Base-by-base conservation (phyloP, 2,113 vertebrate genomes). In the Cheilinus undulatus region DNA sequence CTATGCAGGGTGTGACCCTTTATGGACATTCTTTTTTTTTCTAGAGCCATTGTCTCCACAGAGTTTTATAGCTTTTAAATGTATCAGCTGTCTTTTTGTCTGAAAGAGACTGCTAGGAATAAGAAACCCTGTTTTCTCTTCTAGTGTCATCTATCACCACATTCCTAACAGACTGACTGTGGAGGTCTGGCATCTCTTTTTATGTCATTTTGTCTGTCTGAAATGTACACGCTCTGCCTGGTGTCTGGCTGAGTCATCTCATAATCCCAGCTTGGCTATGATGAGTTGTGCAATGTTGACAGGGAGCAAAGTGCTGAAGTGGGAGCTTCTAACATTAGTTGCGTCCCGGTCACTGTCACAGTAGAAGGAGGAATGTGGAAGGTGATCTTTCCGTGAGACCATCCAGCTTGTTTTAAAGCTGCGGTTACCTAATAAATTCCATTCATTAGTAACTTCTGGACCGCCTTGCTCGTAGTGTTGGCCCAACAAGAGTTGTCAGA, bases 241-340 rank as follows among this genome's bases (percentile, higher is more conserved):
- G 24, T 52, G 48, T 51, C 22, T 45, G 54, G 70, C 80, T 78
- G 69, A 86, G 60, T 86, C 87, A 71, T 77, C 49, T 79, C 60
- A 40, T 78, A 40, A 66, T 76, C 67, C 34, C 52, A 60, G 45
- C 75, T 73, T 2, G 9, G 54, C 53, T 22, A 26, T 26, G 46
- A 62, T 64, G 76, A 78, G 63, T 74, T 67, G 50, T 76, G 73
- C 59, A 63, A 84, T 87, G 81, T 84, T 81, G 79, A 87, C 83
- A 81, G 68, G 68, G 70, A 65, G 73, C 56, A 80, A 81, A 87
- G 73, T 83, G 87, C 89, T 88, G 82, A 87, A 72, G 82, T 49
- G 42, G 68, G 73, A 66, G 82, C 54, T 88, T 90, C 89, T 92
- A 89, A 79, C 85, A 89, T 91, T 91, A 92, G 86, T 83, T 70